phyloP scores from a whole-genome alignment of 2,797 vertebrate genomes.

The Eulemur coronatus region DNA sequence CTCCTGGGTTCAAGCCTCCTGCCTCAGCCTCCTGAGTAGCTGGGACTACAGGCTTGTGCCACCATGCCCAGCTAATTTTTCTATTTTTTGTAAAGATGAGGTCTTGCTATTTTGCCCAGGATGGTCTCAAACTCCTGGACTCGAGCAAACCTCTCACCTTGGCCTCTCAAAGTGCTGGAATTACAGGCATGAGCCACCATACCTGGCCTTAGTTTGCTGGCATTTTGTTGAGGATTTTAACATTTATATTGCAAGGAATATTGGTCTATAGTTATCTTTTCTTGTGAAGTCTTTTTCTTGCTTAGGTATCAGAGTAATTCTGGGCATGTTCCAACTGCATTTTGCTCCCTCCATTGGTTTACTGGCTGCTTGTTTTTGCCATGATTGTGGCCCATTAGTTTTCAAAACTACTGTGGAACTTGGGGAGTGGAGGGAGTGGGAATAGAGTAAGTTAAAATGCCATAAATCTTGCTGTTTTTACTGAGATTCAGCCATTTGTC shows the following conservation, averaged over 20 bases:
- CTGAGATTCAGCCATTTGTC: slow-evolving; percentile 20
- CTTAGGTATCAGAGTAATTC: not conserved
- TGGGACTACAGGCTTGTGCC: not conserved
- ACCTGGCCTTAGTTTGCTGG: not conserved
- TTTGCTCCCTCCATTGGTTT: not conserved
- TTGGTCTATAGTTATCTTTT: not conserved
- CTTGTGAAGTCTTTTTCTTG: not conserved
- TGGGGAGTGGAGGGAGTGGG: not conserved
- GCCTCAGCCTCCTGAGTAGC: not conserved
- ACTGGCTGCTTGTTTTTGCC: slow-evolving; percentile 10
- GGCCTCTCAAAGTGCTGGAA: too few relatives aligned
- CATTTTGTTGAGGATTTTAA: slow-evolving; percentile 4
- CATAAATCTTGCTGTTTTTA: not conserved
- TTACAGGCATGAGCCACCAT: too few relatives aligned
- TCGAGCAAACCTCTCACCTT: not conserved
- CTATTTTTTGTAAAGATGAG: not conserved
- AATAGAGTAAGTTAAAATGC: not conserved
- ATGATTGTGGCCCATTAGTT: not conserved
- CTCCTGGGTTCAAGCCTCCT: not conserved
- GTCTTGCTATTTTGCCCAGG: not conserved
- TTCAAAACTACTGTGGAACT: not conserved
- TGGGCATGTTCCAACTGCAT: not conserved
- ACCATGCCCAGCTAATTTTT: not conserved
- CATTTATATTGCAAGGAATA: not conserved
- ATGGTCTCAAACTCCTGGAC: not conserved